A percentile compares a stretch with the other conserved stretches of the same genome.
Conservation (phyloP, 1,140 invertebrate species). For the Dendrolimus punctatus region DNA sequence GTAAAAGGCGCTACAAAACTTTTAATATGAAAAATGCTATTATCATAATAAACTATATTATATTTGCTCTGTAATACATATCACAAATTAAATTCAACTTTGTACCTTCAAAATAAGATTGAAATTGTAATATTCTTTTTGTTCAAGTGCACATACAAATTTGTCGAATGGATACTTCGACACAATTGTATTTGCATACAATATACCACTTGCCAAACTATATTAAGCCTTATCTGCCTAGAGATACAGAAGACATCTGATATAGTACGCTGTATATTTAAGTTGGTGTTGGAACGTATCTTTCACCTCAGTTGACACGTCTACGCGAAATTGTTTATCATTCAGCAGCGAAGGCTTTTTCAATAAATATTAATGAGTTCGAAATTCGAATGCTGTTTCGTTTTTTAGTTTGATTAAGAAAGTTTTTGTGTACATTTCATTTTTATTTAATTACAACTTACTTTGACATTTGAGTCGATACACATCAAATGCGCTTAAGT, state of each 20-base stretch:
- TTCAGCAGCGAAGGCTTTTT: conserved; percentile 50
- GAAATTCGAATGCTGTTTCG: conserved; percentile 33
- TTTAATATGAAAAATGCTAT: conserved; percentile 69
- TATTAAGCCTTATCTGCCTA: too few species aligned
- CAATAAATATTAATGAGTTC: conserved; percentile 68
- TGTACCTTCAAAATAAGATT: conserved; percentile 17
- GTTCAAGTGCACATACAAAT: too few species aligned
- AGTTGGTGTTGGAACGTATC: conserved; percentile 10
- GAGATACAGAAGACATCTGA: too few species aligned
- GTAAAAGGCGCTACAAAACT: conserved; percentile 25
- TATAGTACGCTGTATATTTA: too few species aligned
- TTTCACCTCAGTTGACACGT: conserved; percentile 29
- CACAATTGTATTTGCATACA: too few species aligned
- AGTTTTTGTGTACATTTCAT: conserved; percentile 26
- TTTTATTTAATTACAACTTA: too few species aligned
- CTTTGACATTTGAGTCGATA: too few species aligned
- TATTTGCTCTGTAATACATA: conserved; percentile 2
- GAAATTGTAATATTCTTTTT: neutral
- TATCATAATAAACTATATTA: conserved; percentile 43
- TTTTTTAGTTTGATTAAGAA: conserved; percentile 58
- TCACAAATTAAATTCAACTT: conserved; percentile 15
- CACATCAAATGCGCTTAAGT: too few species aligned
- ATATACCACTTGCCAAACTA: too few species aligned
- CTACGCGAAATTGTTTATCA: conserved; percentile 61
- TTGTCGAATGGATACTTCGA: too few species aligned